Evolutionary conservation across 2,888 invertebrate species (phyloP), one percentile per base, ranked within the genome.

Genomic region (Octodonta nipae): DNA sequence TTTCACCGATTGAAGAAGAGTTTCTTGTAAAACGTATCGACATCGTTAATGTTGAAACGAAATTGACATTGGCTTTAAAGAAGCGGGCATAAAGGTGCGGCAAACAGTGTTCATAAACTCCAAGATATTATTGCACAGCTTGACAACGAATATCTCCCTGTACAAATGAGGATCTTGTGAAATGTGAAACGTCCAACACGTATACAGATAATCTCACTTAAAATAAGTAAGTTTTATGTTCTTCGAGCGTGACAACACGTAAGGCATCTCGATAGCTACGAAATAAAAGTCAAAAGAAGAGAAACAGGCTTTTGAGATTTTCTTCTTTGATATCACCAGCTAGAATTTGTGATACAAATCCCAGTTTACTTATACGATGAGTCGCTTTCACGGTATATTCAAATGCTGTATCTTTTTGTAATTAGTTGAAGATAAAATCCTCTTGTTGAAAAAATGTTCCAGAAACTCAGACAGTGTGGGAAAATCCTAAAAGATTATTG

Each of bases 71-170:
- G n/a, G n/a, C n/a, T n/a, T n/a, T n/a, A n/a, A 22, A 22, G 22
- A 22, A 22, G 22, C 10, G 22, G 22, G 22, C 11, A 11, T 22
- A 11, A 22, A 22, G 22, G 22, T 22, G 22, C 22, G 22, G 22
- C 22, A 11, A n/a, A 12, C 12, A 17, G 26, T 27, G 26, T 35
- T 37, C 46, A 54, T 55, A 55, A 56, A 56, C 46, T 54, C 43
- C 38, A 48, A 45, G 41, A 51, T 48, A 49, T 55, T 55, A 56
- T 54, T 52, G 50, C 53, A 47, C 42, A 39, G 47, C 45, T 46
- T 55, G 55, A 54, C 54, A 55, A 50, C 50, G 42, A 46, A 48
- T 46, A 49, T 46, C 41, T 42, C 38, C 22, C 22, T 22, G 22
- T 22, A 22, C 11, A 22, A 10, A 22, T 22, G n/a, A 7, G 4